A percentile compares a stretch with the other conserved stretches of the same genome.
Conservation (phyloP, 92 coral and sea anemone genomes). For the Metridium senile region DNA sequence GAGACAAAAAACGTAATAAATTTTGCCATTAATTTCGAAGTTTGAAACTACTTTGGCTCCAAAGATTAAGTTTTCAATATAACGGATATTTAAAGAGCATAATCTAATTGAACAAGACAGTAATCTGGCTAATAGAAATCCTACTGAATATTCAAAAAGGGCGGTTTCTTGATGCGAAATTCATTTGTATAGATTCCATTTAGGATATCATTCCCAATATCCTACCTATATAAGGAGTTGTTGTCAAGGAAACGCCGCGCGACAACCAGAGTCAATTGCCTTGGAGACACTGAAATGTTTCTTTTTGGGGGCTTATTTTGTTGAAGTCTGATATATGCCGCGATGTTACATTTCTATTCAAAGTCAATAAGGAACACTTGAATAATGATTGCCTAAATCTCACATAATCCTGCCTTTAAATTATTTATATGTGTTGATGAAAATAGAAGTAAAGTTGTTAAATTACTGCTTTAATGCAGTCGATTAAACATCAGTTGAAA, state of each 20-base stretch:
- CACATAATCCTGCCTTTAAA: not conserved
- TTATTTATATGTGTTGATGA: not conserved
- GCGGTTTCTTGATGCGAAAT: too few species aligned
- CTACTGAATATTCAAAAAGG: not conserved
- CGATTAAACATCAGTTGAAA: too few species aligned
- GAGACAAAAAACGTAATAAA: too few species aligned
- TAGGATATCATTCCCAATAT: not conserved
- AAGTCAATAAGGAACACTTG: not conserved
- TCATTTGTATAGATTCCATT: too few species aligned
- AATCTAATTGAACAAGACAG: too few species aligned
- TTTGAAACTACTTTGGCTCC: not conserved
- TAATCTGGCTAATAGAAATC: too few species aligned
- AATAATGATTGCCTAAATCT: not conserved
- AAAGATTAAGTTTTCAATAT: not conserved
- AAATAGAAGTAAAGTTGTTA: too few species aligned
- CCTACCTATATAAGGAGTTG: not conserved
- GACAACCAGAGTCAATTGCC: not conserved
- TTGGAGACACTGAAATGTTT: not conserved
- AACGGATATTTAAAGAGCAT: too few species aligned
- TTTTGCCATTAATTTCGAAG: not conserved
- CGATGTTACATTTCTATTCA: not conserved
- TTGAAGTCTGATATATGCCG: not conserved
- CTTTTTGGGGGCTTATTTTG: not conserved
- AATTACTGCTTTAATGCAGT: too few species aligned
- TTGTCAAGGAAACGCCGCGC: not conserved